Evolutionary conservation across 2,113 vertebrate genomes (phyloP), one percentile per base, ranked within the genome.

Genomic region (Proteles cristata): DNA sequence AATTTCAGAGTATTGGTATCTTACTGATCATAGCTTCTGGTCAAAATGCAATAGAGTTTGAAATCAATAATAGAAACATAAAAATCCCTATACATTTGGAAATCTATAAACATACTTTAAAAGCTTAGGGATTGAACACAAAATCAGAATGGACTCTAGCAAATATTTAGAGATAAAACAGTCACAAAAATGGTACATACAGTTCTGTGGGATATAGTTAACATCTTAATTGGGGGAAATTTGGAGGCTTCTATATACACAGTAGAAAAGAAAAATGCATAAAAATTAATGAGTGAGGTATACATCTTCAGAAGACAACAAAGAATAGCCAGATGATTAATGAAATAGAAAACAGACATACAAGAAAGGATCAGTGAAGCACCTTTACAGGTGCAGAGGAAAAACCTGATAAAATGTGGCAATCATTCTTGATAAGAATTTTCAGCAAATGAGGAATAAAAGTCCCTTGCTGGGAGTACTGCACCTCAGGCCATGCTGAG

Each of bases 161-260:
- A 93, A 87, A 93, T 43, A 93, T 65, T 93, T 86, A 87, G 5
- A 79, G 66, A 86, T 68, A 93, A 77, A 77, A 68, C 2, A 55
- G 68, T 39, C 53, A 81, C 63, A 89, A 63, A 88, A 48, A 71
- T 74, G n/a, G 26, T 33, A 79, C 17, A 43, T 79, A 35, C 3
- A 68, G 55, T 35, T 66, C 5, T 65, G 33, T 93, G 35, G 25
- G 8, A 87, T 19, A 6, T 79, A 53, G 31, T 79, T 50, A n/a
- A 66, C 76, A 7, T 93, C 17, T 26, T 28, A 71, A 35, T 11
- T 43, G 45, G 43, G 35, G 17, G 14, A n/a, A 25, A 33, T 79
- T 77, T 43, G 55, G 1, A 76, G 19, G 14, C 4, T 82, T 33
- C 35, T 43, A 31, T 26, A 23, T 28, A 71, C 45, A 58, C 11